Percentiles rank a stretch among this genome's conserved stretches.
Conservation (phyloP, 2,888 invertebrate genomes). For the Catocala nupta region DNA sequence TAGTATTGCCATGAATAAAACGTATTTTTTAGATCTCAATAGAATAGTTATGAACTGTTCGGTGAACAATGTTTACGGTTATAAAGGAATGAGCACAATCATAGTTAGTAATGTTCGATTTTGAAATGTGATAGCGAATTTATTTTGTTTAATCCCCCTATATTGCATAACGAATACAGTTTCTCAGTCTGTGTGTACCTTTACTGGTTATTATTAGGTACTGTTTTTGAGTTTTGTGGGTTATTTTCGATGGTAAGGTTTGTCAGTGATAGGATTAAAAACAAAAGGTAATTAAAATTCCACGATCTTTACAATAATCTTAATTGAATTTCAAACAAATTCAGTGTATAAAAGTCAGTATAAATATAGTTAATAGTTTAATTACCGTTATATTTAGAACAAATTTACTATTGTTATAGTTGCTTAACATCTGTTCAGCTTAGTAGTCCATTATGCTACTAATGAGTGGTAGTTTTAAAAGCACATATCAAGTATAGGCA, state of each 20-base stretch:
- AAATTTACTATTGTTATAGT: too few species aligned
- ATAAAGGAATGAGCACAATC: conserved; percentile 48
- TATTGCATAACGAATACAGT: conserved; percentile 28
- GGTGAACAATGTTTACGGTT: conserved; percentile 45
- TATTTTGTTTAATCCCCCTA: conserved; percentile 27
- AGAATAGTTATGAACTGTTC: conserved; percentile 70
- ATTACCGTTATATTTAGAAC: background rate
- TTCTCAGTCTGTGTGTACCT: conserved; percentile 12
- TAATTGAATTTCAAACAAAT: too few species aligned
- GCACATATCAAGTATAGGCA: too few species aligned
- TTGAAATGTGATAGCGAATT: conserved; percentile 66
- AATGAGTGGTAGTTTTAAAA: too few species aligned
- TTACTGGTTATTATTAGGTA: background rate
- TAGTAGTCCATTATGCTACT: too few species aligned
- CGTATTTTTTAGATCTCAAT: conserved; percentile 81
- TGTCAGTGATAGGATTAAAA: too few species aligned
- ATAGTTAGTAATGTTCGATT: conserved; percentile 39
- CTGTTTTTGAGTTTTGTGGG: too few species aligned
- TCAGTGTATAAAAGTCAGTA: too few species aligned
- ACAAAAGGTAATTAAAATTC: too few species aligned
- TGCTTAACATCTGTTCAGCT: too few species aligned
- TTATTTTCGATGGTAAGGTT: too few species aligned
- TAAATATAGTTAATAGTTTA: background rate
- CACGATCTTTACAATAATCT: too few species aligned
- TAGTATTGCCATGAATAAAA: conserved; percentile 73